These are phyloP conservation scores for Turritopsis dohrnii DNA, from an alignment of 30 jellyfish, hydroid and myxozoan genomes.

Conservation along the genomic window DNA sequence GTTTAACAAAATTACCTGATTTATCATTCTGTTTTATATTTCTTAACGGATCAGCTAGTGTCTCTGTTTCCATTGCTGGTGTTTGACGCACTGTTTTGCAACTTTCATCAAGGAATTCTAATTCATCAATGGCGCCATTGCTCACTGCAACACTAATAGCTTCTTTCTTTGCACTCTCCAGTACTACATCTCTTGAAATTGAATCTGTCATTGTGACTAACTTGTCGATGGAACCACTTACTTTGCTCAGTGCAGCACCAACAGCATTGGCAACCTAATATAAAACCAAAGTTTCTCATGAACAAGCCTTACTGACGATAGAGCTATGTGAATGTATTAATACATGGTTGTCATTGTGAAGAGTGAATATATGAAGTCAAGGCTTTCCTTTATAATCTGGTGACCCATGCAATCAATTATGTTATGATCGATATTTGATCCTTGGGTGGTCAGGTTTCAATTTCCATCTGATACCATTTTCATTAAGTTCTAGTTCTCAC, in stretches of 20 bases:
- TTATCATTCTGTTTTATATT: background rate
- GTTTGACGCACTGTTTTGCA: background rate
- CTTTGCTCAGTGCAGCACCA: conserved; percentile 65
- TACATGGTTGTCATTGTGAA: background rate
- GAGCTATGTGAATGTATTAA: background rate
- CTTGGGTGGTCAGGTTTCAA: too few species aligned
- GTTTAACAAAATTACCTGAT: background rate
- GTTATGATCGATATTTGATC: too few species aligned
- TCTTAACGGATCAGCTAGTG: background rate
- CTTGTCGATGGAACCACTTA: conserved; percentile 54
- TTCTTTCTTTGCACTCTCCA: conserved; percentile 30
- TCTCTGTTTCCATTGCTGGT: background rate
- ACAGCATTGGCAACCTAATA: conserved; percentile 77
- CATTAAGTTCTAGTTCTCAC: too few species aligned
- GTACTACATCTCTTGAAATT: conserved; percentile 17
- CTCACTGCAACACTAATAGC: conserved; percentile 36
- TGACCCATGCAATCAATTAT: too few species aligned
- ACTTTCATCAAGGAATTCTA: conserved; percentile 1
- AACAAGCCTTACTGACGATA: background rate
- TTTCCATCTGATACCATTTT: too few species aligned
- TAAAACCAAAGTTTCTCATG: background rate
- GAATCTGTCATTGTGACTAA: conserved; percentile 23
- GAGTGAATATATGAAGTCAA: background rate
- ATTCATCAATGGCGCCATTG: conserved; percentile 46
- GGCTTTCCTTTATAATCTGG: too few species aligned